Evolutionary conservation across 2,888 invertebrate genomes (phyloP).

Genomic region (Amiota mariae): DNA sequence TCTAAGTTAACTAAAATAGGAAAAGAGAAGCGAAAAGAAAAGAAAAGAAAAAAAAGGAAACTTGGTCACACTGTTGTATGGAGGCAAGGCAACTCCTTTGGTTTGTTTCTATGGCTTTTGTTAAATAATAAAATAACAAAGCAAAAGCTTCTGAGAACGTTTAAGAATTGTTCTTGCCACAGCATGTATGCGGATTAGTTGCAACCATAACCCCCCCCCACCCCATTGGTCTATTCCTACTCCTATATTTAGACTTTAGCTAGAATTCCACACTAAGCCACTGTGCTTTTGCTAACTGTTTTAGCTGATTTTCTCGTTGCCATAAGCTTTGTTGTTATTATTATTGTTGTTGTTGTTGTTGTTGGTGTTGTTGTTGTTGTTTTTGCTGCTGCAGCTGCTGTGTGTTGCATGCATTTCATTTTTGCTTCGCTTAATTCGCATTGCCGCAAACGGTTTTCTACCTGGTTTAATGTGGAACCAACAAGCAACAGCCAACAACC

Average conservation of each 20-base stretch:
- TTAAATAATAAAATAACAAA: not conserved
- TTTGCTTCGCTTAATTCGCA: conserved; percentile 4
- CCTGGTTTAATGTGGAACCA: conserved; percentile 52
- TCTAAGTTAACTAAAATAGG: not conserved
- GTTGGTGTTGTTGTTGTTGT: not conserved
- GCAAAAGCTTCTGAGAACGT: not conserved
- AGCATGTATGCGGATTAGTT: not conserved
- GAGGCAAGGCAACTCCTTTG: not conserved
- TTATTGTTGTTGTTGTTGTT: not conserved
- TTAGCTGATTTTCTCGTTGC: conserved; percentile 16
- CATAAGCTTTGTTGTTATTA: not conserved
- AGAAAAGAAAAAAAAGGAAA: not conserved
- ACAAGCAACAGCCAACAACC: too few species aligned
- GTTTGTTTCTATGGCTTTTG: not conserved
- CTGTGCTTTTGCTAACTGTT: not conserved
- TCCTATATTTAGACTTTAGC: too few species aligned
- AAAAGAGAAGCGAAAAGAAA: too few species aligned
- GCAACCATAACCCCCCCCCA: too few species aligned
- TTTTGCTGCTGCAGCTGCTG: not conserved
- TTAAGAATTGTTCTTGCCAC: not conserved
- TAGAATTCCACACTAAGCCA: not conserved
- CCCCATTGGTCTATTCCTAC: too few species aligned
- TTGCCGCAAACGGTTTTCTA: conserved; percentile 27
- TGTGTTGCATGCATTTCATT: conserved; percentile 20
- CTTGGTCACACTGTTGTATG: not conserved